These are phyloP conservation scores for Lobophora halterata DNA, from an alignment of 2,888 invertebrate species.

Conservation along the genomic window DNA sequence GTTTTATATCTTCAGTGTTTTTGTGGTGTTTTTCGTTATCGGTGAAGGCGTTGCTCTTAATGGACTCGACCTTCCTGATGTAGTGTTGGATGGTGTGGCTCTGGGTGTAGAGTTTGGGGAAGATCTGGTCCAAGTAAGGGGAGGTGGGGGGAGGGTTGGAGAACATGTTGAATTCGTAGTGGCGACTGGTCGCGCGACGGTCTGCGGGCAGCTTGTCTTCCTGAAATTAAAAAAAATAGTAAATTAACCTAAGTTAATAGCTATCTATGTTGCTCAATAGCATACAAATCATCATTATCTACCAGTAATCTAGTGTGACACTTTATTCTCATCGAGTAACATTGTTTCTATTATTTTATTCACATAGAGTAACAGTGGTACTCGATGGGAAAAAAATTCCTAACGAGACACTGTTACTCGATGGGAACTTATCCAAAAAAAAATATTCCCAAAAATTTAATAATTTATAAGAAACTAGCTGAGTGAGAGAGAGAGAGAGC, in stretches of 20 bases:
- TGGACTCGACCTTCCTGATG: constrained; percentile 32
- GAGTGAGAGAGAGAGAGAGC: no score
- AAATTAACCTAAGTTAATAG: not conserved
- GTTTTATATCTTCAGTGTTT: constrained; percentile 32
- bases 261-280: no score
- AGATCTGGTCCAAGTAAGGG: constrained; percentile 35
- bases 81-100: constrained; percentile 31
- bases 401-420: no score
- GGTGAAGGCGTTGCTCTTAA: constrained; percentile 16
- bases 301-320: no score
- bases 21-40: constrained; percentile 22
- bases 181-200: constrained; percentile 46
- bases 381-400: no score
- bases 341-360: no score
- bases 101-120: constrained; percentile 47
- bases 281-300: no score
- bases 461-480: no score
- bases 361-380: no score
- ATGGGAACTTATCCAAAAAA: no score
- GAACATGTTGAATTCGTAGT: constrained; percentile 50
- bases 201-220: constrained; percentile 46
- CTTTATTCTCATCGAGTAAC: no score
- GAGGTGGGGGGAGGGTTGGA: constrained; percentile 46
- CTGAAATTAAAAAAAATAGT: constrained; percentile 35
- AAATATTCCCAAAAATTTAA: no score